Percentiles rank a stretch among this genome's conserved stretches.
These are phyloP conservation scores for Eriosoma lanigerum DNA, from an alignment of 1,140 invertebrate species.

Conservation along the genomic window DNA sequence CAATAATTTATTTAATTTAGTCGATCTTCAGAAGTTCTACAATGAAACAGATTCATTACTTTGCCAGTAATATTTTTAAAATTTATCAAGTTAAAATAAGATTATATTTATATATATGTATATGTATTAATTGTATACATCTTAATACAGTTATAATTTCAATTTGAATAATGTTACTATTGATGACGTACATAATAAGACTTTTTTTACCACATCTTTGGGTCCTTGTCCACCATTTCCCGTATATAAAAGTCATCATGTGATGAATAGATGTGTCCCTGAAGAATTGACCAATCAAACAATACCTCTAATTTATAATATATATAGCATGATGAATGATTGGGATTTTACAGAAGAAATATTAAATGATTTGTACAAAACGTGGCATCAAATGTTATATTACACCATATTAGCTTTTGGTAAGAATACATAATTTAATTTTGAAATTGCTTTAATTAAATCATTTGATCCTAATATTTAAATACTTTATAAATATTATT, in stretches of 20 bases:
- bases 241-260: slow-evolving; percentile 71
- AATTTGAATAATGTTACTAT: slow-evolving; percentile 48
- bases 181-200: slow-evolving; percentile 55
- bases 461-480: background rate
- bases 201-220: slow-evolving; percentile 62
- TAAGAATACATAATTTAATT: slow-evolving; percentile 60
- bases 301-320: slow-evolving; percentile 66
- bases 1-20: slow-evolving; percentile 64
- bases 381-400: slow-evolving; percentile 82
- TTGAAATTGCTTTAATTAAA: background rate
- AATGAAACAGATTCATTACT: slow-evolving; percentile 70
- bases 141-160: slow-evolving; percentile 52
- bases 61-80: slow-evolving; percentile 61
- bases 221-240: slow-evolving; percentile 74
- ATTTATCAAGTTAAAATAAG: background rate
- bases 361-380: slow-evolving; percentile 81
- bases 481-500: no score
- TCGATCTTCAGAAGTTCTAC: slow-evolving; percentile 77
- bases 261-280: slow-evolving; percentile 86
- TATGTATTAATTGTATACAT: background rate
- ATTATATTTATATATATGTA: background rate
- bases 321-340: slow-evolving; percentile 80
- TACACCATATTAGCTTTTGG: slow-evolving; percentile 79
- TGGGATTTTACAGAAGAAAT: slow-evolving; percentile 87
- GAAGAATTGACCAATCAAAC: slow-evolving; percentile 66